phyloP scores from a whole-genome alignment of 2,113 vertebrate genomes.

The Syrrhaptes paradoxus region DNA sequence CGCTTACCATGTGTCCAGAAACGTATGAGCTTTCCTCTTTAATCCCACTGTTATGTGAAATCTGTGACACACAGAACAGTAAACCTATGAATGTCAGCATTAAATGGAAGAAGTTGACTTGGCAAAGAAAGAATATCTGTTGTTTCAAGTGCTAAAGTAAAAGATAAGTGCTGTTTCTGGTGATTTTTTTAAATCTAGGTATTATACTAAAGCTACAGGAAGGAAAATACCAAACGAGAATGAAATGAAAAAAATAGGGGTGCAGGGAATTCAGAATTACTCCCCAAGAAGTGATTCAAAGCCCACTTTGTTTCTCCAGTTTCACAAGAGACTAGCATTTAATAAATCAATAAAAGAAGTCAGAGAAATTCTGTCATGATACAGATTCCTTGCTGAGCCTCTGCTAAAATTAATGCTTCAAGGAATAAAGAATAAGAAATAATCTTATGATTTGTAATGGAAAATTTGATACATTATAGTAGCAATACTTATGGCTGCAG shows the following conservation, averaged over 20 bases:
- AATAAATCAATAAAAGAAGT: neutral
- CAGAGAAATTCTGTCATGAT: neutral
- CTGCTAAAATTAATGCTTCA: neutral
- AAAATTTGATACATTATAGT: neutral
- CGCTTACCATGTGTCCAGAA: neutral
- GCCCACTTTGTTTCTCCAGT: neutral
- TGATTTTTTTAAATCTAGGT: neutral
- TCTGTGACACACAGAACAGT: neutral
- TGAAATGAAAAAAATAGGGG: neutral
- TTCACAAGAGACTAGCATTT: neutral
- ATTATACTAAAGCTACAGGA: neutral
- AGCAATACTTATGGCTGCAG: neutral
- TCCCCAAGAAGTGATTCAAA: neutral
- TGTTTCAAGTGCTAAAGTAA: neutral
- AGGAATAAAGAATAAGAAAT: neutral
- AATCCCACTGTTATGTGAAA: neutral
- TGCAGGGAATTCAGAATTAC: neutral
- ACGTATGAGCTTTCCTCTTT: neutral
- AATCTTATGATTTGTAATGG: neutral
- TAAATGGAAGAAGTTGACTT: neutral
- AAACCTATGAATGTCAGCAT: neutral
- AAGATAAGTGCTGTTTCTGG: neutral
- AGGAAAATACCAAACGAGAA: neutral
- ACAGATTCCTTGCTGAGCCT: neutral
- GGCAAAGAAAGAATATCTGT: neutral